Evolutionary conservation across 92 coral and sea anemone species (phyloP), one percentile per base, ranked within the genome.

Genomic region (Actinernus sp.): DNA sequence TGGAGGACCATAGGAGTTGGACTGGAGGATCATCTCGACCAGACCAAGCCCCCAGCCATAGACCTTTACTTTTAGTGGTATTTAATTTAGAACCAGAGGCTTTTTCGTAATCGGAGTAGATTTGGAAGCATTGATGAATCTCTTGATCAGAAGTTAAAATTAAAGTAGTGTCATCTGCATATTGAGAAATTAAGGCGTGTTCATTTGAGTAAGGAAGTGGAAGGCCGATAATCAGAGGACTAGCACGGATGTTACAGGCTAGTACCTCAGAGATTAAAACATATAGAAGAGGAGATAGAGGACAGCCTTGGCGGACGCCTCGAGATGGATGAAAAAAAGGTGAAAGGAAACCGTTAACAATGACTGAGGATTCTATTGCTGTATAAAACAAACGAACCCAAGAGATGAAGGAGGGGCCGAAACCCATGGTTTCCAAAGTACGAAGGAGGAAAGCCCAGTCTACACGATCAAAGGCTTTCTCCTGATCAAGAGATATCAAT

Each of bases 291-390:
- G 86, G 86, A 0, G 79, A 79, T 0, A 66, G 38, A 1, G 87
- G 92, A 26, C 92, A 86, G 0, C 88, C 92, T 32, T 86, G 92
- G 12, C 77, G 54, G 1, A 87, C 88, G 30, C 88, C 84, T 2
- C 85, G 57, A 2, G 80, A 47, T 3, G 63, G 31, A 3, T 41
- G 14, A 51, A 87, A 87, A 3, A 32, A 62, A 2, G 29, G 27
- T 2, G 78, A 59, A 37, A 49, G 8, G 41, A 59, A 74, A 1
- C 86, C 86, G 20, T 76, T 88, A 0, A 77, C 71, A 21, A n/a
- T 23, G 1, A 88, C 83, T 0, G 86, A 16, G n/a, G 90, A 63
- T 0, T 14, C 17, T 2, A 77, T 38, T 13, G n/a, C 31, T 5
- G 62, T 22, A n/a, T 86, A 86, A 0, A 86, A 33, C 0, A 74